Evolutionary conservation across 2,797 vertebrate genomes (phyloP), one percentile per base, ranked within the genome.

Genomic region (Sparus aurata): DNA sequence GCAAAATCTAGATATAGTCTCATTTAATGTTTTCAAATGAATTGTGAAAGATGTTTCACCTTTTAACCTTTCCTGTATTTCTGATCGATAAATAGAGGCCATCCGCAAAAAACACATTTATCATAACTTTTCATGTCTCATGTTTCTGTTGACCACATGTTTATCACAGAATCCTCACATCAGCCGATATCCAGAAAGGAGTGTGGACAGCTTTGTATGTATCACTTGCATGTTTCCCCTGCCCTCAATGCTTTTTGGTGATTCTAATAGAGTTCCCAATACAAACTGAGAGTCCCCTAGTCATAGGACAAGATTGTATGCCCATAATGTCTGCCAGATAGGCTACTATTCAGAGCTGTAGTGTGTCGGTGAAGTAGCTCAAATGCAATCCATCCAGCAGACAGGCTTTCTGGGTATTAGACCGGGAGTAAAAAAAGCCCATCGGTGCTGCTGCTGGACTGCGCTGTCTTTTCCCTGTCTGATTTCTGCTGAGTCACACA

Each of bases 161-260:
- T 92, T 75, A 90, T 92, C 90, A 71, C 94, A 94, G 93, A 94
- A 67, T 73, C 86, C 69, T 90, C 89, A 72, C 86, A 89, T 80
- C 94, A 87, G 0, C 91, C 17, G 45, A 86, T 93, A 60, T 85
- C 92, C 90, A 94, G 90, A 94, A 94, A 91, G 92, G 94, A 93
- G 82, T 82, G 57, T 84, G 93, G 93, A 90, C 89, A 91, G 87
- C 90, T 94, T 92, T 94, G 94, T 95, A 95, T 94, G 94, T 95
- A 94, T 92, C 63, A 66, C 71, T 79, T 88, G 73, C 76, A 88
- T 85, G 78, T 86, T 80, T 60, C 79, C 81, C 79, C 62, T 49
- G n/a, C 50, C 82, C 75, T 82, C 64, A 22, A 23, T 80, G 82
- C 72, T 80, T 90, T 13, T 27, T 80, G 73, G 70, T 88, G 89